These are phyloP conservation scores for Caenorhabditis brenneri DNA, from an alignment of 1,140 invertebrate genomes.

Conservation along the genomic window DNA sequence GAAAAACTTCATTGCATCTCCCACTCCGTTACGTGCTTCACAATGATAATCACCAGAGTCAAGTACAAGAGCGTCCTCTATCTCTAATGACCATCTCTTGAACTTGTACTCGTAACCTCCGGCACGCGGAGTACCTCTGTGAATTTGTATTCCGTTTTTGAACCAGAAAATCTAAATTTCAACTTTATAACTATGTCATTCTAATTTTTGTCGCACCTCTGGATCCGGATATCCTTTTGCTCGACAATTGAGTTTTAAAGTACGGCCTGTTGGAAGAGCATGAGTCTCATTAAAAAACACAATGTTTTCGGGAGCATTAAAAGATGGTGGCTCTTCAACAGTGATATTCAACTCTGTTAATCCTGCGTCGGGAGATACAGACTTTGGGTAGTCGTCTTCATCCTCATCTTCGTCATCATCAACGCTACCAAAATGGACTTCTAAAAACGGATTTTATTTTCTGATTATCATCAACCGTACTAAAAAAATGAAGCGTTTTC, in stretches of 20 bases:
- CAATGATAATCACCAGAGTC: slow-evolving; percentile 53
- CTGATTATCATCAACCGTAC: no score
- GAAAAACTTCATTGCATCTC: slow-evolving; percentile 2
- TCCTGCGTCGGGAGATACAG: slow-evolving; percentile 25
- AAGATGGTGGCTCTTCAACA: slow-evolving; percentile 38
- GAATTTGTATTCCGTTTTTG: slow-evolving; percentile 61
- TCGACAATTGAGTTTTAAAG: slow-evolving; percentile 35
- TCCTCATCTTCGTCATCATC: slow-evolving; percentile 55
- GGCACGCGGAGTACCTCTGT: slow-evolving; percentile 52
- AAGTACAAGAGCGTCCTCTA: slow-evolving; percentile 67
- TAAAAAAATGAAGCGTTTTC: no score
- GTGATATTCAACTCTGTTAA: slow-evolving; percentile 25
- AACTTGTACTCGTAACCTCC: slow-evolving; percentile 64
- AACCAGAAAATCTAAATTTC: slow-evolving; percentile 51
- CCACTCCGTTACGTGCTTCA: slow-evolving; percentile 38
- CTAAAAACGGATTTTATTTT: no score
- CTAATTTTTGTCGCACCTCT: background rate
- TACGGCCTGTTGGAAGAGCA: slow-evolving; percentile 33
- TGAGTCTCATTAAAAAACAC: background rate
- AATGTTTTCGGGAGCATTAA: slow-evolving; percentile 19
- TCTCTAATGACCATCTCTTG: slow-evolving; percentile 64
- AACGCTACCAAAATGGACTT: background rate
- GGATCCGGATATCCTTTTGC: slow-evolving; percentile 42
- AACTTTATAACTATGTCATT: background rate
- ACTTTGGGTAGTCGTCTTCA: slow-evolving; percentile 39